phyloP scores from a whole-genome alignment of 2,888 invertebrate genomes.

The Oligia strigilis region DNA sequence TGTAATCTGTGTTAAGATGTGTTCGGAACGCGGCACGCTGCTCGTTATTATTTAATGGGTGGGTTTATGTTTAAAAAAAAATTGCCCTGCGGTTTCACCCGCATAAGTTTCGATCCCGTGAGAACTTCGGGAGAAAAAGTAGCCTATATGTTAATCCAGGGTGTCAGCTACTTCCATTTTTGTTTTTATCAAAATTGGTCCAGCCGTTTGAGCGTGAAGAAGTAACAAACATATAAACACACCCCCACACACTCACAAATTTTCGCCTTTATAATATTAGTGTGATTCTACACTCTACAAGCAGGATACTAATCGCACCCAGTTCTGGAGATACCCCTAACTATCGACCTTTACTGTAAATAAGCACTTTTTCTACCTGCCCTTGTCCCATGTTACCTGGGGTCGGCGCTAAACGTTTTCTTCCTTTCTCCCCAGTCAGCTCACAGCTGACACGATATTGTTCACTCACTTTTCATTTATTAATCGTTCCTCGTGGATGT shows the following conservation, averaged over 20 bases:
- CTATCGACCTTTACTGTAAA: neutral
- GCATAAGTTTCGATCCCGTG: too few relatives aligned
- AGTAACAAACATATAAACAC: too few relatives aligned
- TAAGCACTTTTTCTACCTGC: conserved; percentile 8
- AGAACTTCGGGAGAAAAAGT: too few relatives aligned
- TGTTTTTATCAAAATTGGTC: too few relatives aligned
- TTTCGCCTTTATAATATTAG: too few relatives aligned
- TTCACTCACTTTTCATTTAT: neutral
- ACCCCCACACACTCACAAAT: too few relatives aligned
- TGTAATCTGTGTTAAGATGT: conserved; percentile 48
- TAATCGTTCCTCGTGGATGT: neutral
- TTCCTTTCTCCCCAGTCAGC: neutral
- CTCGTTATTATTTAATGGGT: conserved; percentile 29
- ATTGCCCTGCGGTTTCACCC: too few relatives aligned
- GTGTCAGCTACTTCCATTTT: too few relatives aligned
- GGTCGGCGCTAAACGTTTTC: neutral
- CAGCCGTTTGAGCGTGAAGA: too few relatives aligned
- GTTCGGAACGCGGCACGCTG: conserved; percentile 40
- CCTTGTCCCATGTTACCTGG: conserved; percentile 8
- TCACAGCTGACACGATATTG: conserved; percentile 11
- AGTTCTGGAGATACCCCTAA: neutral
- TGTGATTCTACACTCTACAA: neutral
- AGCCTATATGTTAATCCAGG: too few relatives aligned
- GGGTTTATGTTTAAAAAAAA: conserved; percentile 9
- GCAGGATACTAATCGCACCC: neutral